Conservation (phyloP, 2,113 vertebrate species). For the Pyxicephalus adspersus region DNA sequence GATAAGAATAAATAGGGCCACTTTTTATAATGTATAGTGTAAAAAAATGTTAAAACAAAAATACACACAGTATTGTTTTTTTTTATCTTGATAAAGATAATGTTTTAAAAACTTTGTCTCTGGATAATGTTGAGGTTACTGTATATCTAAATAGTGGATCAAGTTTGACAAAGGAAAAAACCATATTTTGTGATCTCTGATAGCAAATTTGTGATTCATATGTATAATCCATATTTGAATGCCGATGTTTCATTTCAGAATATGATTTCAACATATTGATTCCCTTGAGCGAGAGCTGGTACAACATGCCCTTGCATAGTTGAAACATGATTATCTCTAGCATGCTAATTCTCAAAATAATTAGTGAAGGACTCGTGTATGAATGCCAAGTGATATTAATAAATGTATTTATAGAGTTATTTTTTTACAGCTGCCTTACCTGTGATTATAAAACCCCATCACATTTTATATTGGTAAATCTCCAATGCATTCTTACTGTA, state of each 20-base stretch:
- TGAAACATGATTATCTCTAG: conserved; percentile 37
- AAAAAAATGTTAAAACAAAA: no score
- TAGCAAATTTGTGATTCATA: not conserved
- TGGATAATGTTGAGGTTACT: no score
- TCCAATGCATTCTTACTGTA: not conserved
- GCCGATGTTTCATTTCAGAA: conserved; percentile 14
- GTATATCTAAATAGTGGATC: no score
- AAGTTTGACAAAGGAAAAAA: no score
- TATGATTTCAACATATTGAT: conserved; percentile 39
- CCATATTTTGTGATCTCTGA: conserved; percentile 13
- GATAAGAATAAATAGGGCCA: no score
- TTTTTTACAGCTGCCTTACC: conserved; percentile 15
- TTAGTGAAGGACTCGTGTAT: conserved; percentile 31
- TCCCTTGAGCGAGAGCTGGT: conserved; percentile 27
- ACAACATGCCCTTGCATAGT: conserved; percentile 43
- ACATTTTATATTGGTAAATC: conserved; percentile 1
- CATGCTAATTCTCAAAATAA: conserved; percentile 43
- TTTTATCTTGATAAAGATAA: no score
- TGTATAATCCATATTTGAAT: conserved; percentile 6
- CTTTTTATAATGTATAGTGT: no score
- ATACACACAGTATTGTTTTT: no score
- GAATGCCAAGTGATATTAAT: conserved; percentile 27
- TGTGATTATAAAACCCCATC: conserved; percentile 28
- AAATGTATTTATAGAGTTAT: conserved; percentile 13
- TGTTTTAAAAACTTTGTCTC: no score